Percentiles rank a stretch among this genome's conserved stretches.
These are phyloP conservation scores for Peromyscus attwateri DNA, from an alignment of 2,797 vertebrate species.

Conservation along the genomic window DNA sequence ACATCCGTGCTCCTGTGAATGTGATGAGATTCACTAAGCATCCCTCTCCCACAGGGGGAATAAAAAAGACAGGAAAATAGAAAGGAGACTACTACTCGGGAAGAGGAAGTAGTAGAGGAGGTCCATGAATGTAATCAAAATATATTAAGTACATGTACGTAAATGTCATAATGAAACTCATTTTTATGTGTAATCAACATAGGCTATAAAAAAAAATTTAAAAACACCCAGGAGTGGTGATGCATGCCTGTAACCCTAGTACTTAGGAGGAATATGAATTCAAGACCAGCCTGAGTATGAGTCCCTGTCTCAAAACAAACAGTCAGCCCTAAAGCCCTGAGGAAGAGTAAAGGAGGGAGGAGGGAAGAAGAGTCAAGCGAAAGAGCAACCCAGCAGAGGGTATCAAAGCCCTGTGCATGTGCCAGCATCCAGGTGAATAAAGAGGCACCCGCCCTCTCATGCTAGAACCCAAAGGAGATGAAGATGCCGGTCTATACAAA, in stretches of 20 bases:
- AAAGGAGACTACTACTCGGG: background rate
- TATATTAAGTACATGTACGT: background rate
- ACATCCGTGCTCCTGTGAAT: background rate
- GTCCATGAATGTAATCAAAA: background rate
- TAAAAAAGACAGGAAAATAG: background rate
- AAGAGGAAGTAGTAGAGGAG: background rate
- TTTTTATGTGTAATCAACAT: background rate
- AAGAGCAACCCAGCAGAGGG: background rate
- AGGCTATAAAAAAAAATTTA: background rate
- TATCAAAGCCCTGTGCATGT: background rate
- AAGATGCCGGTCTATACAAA: background rate
- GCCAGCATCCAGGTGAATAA: background rate
- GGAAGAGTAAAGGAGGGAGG: background rate
- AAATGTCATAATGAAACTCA: background rate
- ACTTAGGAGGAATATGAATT: background rate
- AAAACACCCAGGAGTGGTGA: background rate
- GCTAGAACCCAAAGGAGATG: background rate
- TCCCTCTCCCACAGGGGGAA: background rate
- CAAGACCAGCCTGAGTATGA: background rate
- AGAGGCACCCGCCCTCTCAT: background rate
- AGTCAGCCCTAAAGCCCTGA: background rate
- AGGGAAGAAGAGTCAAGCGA: background rate
- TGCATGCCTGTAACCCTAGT: background rate
- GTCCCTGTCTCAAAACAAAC: background rate
- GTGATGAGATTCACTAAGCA: background rate